Evolutionary conservation across 2,797 vertebrate species (phyloP).

Genomic region (Pelochelys cantorii): DNA sequence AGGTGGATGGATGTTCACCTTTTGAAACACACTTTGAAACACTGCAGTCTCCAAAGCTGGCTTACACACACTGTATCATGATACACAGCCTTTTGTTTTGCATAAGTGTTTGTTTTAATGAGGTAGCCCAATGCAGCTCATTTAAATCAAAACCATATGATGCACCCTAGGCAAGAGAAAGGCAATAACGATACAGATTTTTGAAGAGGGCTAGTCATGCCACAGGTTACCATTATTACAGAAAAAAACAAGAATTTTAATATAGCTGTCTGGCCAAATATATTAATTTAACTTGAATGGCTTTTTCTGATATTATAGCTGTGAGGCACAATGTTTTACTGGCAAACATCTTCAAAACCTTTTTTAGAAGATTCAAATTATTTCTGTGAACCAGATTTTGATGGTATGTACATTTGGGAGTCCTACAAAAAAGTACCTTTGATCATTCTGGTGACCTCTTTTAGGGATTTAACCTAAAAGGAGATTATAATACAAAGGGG

Average conservation of each 20-base stretch:
- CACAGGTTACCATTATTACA: conserved; percentile 84
- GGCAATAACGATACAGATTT: conserved; percentile 82
- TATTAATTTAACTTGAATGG: conserved; percentile 87
- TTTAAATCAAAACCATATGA: conserved; percentile 85
- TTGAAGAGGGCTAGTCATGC: conserved; percentile 82
- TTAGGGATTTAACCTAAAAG: conserved; percentile 59
- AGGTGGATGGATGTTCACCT: conserved; percentile 25
- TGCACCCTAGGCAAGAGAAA: conserved; percentile 81
- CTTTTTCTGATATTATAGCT: conserved; percentile 83
- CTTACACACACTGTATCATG: conserved; percentile 28
- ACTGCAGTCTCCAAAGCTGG: conserved; percentile 56
- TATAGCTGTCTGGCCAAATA: conserved; percentile 87
- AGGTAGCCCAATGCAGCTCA: conserved; percentile 70
- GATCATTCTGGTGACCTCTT: conserved; percentile 74
- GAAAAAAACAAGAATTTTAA: conserved; percentile 87
- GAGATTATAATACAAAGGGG: conserved; percentile 43
- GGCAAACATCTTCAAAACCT: conserved; percentile 79
- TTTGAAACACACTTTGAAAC: conserved; percentile 56
- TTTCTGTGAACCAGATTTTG: conserved; percentile 59
- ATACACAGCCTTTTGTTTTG: conserved; percentile 69
- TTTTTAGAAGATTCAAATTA: conserved; percentile 77
- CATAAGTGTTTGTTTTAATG: conserved; percentile 82
- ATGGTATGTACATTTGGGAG: conserved; percentile 66
- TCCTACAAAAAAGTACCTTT: conserved; percentile 64
- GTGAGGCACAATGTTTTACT: conserved; percentile 80